These are phyloP conservation scores for Eriosoma lanigerum DNA, from an alignment of 1,140 invertebrate species.

Conservation along the genomic window DNA sequence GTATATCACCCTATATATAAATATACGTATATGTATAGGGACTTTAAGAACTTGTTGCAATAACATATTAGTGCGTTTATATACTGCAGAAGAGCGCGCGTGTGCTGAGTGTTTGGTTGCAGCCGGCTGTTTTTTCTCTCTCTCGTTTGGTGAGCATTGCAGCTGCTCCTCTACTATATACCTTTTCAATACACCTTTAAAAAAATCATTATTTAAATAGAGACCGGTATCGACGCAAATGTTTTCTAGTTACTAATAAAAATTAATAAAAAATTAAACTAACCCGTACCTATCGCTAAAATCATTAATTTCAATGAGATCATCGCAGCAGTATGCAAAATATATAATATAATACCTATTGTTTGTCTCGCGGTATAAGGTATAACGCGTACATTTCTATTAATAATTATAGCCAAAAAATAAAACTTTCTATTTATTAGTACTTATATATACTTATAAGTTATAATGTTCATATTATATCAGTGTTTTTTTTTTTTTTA, in stretches of 20 bases:
- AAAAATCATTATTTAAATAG: conserved; percentile 51
- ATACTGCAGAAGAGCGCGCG: conserved; percentile 4
- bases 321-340: no score
- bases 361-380: no score
- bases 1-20: background rate
- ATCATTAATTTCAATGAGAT: conserved; percentile 32
- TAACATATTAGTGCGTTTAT: background rate
- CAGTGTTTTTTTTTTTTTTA: no score
- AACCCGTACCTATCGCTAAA: background rate
- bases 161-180: no score
- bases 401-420: no score
- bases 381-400: no score
- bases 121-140: conserved; percentile 43
- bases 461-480: no score
- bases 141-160: conserved; percentile 9
- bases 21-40: background rate
- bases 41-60: conserved; percentile 49
- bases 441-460: no score
- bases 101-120: conserved; percentile 44
- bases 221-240: conserved; percentile 44
- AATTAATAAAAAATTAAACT: background rate
- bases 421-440: no score
- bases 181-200: conserved; percentile 44
- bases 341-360: no score
- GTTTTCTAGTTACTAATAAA: conserved; percentile 12